Percentiles rank a stretch among this genome's conserved stretches.
phyloP scores from a whole-genome alignment of 2,113 vertebrate genomes.

The Camarhynchus parvulus region DNA sequence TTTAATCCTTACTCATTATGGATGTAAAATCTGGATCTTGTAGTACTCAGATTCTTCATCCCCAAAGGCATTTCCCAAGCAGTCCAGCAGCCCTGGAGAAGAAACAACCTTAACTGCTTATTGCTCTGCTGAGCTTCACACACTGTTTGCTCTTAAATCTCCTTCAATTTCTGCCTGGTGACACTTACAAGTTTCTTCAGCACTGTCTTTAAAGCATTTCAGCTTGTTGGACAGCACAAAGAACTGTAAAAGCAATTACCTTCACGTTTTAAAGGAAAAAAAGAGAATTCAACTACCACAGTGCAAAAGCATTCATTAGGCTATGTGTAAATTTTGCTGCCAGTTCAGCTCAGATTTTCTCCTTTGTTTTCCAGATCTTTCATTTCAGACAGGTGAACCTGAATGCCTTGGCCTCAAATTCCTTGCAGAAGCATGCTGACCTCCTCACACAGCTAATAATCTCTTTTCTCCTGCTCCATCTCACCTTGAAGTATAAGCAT shows the following conservation, averaged over 20 bases:
- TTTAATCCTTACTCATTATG: neutral
- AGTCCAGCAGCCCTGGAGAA: neutral
- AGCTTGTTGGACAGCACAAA: neutral
- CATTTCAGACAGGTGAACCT: neutral
- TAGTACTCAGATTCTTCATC: neutral
- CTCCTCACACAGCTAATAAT: neutral
- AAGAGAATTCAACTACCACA: neutral
- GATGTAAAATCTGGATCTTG: neutral
- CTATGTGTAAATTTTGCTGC: neutral
- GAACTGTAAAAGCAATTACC: neutral
- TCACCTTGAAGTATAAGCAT: slow-evolving; percentile 23
- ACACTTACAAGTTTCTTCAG: neutral
- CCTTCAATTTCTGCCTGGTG: neutral
- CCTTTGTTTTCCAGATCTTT: neutral
- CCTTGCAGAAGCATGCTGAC: neutral
- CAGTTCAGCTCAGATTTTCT: neutral
- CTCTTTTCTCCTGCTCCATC: neutral
- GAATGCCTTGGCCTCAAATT: neutral
- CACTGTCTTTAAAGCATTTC: neutral
- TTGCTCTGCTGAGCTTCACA: neutral
- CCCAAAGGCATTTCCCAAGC: neutral
- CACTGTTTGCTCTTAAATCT: neutral
- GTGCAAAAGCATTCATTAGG: neutral
- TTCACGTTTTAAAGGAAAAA: neutral
- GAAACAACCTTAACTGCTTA: neutral